Conservation (phyloP, 2,888 invertebrate genomes). For the Spicauda simplicius region DNA sequence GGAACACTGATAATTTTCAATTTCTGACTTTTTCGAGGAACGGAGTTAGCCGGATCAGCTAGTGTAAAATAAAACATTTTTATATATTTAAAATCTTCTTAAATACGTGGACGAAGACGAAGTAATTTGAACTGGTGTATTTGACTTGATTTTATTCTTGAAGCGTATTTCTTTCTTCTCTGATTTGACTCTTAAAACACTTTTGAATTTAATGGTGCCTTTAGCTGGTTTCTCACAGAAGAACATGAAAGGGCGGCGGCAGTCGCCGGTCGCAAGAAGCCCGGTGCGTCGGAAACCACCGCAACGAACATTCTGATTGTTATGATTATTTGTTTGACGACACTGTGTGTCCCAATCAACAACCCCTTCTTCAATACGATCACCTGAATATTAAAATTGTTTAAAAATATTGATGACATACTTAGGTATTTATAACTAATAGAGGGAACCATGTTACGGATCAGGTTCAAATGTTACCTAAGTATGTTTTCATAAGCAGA, state of each 20-base stretch:
- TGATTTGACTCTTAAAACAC: background rate
- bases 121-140: background rate
- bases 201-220: slow-evolving; percentile 30
- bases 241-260: slow-evolving; percentile 54
- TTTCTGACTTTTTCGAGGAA: no score
- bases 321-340: slow-evolving; percentile 38
- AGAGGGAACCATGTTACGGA: no score
- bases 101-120: background rate
- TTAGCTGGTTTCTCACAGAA: slow-evolving; percentile 59
- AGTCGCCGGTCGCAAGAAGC: slow-evolving; percentile 49
- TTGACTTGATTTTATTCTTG: slow-evolving; percentile 11
- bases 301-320: slow-evolving; percentile 47
- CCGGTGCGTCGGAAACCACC: slow-evolving; percentile 57
- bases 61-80: background rate
- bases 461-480: no score
- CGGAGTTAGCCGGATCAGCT: no score
- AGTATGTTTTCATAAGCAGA: no score
- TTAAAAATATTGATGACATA: background rate
- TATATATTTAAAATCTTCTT: background rate
- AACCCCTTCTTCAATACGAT: slow-evolving; percentile 47
- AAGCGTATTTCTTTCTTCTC: slow-evolving; percentile 1
- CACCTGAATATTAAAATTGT: slow-evolving; percentile 45
- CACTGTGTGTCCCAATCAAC: slow-evolving; percentile 56
- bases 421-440: no score
- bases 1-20: no score